Evolutionary conservation across 2,888 invertebrate genomes (phyloP).

Genomic region (Alitta virens): DNA sequence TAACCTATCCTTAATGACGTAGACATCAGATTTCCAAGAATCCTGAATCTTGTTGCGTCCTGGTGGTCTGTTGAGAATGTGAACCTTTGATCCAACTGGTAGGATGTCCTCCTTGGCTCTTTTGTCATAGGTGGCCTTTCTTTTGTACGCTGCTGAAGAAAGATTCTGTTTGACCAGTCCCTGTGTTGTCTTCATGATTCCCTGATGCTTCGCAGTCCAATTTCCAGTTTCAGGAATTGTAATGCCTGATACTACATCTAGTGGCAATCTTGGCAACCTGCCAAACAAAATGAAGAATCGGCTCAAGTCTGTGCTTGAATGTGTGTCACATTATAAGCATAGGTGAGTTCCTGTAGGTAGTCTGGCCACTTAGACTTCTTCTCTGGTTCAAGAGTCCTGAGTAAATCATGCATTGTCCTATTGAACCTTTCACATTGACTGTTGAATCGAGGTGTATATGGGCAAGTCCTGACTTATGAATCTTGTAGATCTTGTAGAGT

Average conservation of each 20-base stretch:
- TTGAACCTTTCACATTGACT: neutral
- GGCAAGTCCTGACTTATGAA: neutral
- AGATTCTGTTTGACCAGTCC: neutral
- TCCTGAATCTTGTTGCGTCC: conserved; percentile 1
- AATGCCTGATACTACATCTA: neutral
- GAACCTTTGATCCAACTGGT: neutral
- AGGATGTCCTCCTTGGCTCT: neutral
- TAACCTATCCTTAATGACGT: neutral
- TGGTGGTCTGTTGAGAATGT: neutral
- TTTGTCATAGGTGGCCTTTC: neutral
- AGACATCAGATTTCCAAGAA: neutral
- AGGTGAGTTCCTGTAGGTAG: neutral
- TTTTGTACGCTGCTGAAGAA: neutral
- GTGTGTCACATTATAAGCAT: neutral
- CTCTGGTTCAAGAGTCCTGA: neutral
- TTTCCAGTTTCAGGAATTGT: neutral
- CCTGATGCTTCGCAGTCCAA: neutral
- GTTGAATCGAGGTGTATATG: neutral
- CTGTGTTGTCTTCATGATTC: no score
- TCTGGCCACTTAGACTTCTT: neutral
- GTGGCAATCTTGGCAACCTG: neutral
- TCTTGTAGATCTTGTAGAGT: neutral
- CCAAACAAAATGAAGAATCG: neutral
- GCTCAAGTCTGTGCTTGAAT: neutral
- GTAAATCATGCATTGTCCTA: neutral